phyloP scores from a whole-genome alignment of 1,140 invertebrate species.

The Micrasema longulum region DNA sequence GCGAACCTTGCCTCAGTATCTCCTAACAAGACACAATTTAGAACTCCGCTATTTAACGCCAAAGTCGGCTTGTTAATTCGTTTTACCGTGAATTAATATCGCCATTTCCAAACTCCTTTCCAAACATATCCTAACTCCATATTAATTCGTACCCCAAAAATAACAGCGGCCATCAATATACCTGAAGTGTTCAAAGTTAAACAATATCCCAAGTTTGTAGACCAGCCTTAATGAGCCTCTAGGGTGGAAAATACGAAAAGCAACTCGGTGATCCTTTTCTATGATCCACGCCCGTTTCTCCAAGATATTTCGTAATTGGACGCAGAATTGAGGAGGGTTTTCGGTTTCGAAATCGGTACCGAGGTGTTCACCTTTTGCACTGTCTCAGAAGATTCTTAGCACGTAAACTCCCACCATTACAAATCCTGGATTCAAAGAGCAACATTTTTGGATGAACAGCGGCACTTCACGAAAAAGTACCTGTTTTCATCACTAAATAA shows the following conservation, averaged over 20 bases:
- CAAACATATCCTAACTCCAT: slow-evolving; percentile 24
- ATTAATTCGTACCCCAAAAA: slow-evolving; percentile 24
- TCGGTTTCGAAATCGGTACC: neutral
- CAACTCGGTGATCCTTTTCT: neutral
- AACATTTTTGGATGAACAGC: neutral
- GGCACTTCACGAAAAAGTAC: neutral
- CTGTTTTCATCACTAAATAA: neutral
- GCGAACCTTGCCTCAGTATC: neutral
- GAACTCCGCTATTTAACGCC: slow-evolving; percentile 13
- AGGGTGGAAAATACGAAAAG: neutral
- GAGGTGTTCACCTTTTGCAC: slow-evolving; percentile 33
- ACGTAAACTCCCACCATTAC: slow-evolving; percentile 43
- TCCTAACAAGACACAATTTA: slow-evolving; percentile 3
- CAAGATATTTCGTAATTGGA: neutral
- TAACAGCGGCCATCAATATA: slow-evolving; percentile 27
- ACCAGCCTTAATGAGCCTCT: slow-evolving; percentile 27
- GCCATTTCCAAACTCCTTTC: slow-evolving; percentile 23
- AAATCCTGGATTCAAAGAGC: slow-evolving; percentile 6
- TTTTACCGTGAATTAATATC: slow-evolving; percentile 25
- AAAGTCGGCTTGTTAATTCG: slow-evolving; percentile 24
- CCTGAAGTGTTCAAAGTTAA: slow-evolving; percentile 40
- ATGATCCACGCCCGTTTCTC: neutral
- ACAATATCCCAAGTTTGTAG: slow-evolving; percentile 39
- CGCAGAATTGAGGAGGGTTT: neutral
- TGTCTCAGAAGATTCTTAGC: slow-evolving; percentile 38